Evolutionary conservation across 2,797 vertebrate genomes (phyloP), one percentile per base, ranked within the genome.

Genomic region (Siniperca scherzeri): DNA sequence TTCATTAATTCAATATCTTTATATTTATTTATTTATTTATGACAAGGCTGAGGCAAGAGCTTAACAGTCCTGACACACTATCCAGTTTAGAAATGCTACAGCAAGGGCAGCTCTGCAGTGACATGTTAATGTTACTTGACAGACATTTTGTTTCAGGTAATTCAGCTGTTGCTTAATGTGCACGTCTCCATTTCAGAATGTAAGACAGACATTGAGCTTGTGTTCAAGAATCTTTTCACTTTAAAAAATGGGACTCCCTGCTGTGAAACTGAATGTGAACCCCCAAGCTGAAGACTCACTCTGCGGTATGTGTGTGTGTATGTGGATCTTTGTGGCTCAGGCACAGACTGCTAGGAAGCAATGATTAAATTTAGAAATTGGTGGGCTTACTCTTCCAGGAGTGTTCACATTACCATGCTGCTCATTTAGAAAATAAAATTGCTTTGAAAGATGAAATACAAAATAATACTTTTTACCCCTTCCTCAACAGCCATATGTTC

Each of bases 361-460:
- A 59, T 86, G 81, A 87, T 90, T 88, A 75, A 30, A 87, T 89
- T 82, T 83, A 80, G 76, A 88, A 89, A 89, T 78, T 72, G 69
- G 72, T 81, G 56, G 71, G 67, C 53, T 86, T 66, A 70, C 55
- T 77, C 55, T 84, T 74, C 83, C 74, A 86, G 67, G 57, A 85
- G 86, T 82, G 50, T 74, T 89, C 82, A 83, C 74, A 88, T 85
- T 82, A 88, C 66, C 48, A 87, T 81, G 46, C 70, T 72, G 60
- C 65, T 88, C 80, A 81, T 83, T 87, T 74, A 48, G 61, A 57
- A 64, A 66, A 71, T 81, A 88, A 75, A 78, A 74, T n/a, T n/a
- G 27, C 77, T 87, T 88, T 85, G 56, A 83, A 85, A 78, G 68
- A 89, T 81, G 55, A 81, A 83, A 85, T 44, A 55, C 65, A 16